Base-by-base conservation (phyloP, 1,140 invertebrate genomes). In the Drosophila pectinifera region DNA sequence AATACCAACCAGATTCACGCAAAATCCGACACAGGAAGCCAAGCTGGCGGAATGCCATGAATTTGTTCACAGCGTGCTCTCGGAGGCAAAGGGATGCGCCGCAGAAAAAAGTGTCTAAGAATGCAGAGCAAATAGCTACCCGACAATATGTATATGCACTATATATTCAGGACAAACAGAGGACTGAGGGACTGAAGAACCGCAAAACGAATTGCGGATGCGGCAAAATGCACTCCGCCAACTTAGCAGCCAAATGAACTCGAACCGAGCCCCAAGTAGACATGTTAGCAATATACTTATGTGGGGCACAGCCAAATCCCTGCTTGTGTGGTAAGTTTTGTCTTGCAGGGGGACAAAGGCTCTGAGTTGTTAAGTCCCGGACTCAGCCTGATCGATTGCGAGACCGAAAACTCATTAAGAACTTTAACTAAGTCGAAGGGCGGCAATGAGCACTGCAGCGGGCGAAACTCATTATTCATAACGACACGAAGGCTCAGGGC, bases 171-270 rank as follows among this genome's bases (percentile, higher is more conserved):
- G 51, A 59, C 76, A 75, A 75, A 51, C 67, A 61, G 34, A 55
- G 59, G 62, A 79, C 22, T 22, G n/a, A 22, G 22, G 22, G 22
- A n/a, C n/a, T n/a, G n/a, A n/a, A 18, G 20, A 28, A 83, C 83
- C 83, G 70, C 83, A 88, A 76, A 83, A 89, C 80, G 79, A 88
- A 89, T 84, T 84, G 81, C 57, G 53, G 64, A 51, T 88, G 80
- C 73, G 80, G 79, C 79, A 83, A 70, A 79, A 55, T 81, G 82
- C 73, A 86, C 75, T 89, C 83, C 69, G 80, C 76, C 67, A 89
- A 80, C 59, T 83, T 88, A 63, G 83, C 80, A 88, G 72, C 72
- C 83, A 89, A 84, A 88, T 88, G 84, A 88, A 88, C 84, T 83
- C 76, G 53, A 80, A 77, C 56, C 43, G 61, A 41, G 31, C 28